Percentiles rank a stretch among this genome's conserved stretches.
These are phyloP conservation scores for Brachionus asplanchnoidis DNA, from an alignment of 1,140 invertebrate species.

Conservation along the genomic window DNA sequence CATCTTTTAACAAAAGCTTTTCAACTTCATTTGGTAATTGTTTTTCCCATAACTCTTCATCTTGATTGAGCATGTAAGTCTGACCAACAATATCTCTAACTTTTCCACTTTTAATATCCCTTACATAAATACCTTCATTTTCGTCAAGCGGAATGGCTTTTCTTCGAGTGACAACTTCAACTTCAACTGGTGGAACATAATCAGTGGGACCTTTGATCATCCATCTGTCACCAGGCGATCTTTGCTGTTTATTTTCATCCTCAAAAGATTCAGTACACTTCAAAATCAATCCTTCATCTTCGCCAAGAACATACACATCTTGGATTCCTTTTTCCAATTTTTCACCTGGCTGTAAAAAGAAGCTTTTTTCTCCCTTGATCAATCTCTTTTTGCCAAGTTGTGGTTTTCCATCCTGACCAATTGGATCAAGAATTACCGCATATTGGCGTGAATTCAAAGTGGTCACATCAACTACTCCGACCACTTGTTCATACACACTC, in stretches of 20 bases:
- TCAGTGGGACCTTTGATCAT: conserved; percentile 60
- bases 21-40: conserved; percentile 56
- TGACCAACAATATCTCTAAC: conserved; percentile 59
- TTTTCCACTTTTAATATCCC: conserved; percentile 60
- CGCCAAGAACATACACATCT: conserved; percentile 58
- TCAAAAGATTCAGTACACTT: conserved; percentile 56
- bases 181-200: conserved; percentile 60
- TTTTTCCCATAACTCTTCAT: conserved; percentile 61
- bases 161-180: conserved; percentile 58
- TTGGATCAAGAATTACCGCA: conserved; percentile 59
- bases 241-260: conserved; percentile 48
- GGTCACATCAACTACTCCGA: conserved; percentile 57
- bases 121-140: conserved; percentile 62
- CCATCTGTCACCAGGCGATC: conserved; percentile 60
- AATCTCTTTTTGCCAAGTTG: conserved; percentile 54
- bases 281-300: conserved; percentile 60
- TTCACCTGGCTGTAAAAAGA: conserved; percentile 60
- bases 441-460: conserved; percentile 59
- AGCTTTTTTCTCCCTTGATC: conserved; percentile 58
- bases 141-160: conserved; percentile 60
- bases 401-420: conserved; percentile 56
- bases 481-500: conserved; percentile 59
- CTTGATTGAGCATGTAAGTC: conserved; percentile 61
- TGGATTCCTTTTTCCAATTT: conserved; percentile 58
- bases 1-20: conserved; percentile 42